Base-by-base conservation (phyloP, 1,140 invertebrate genomes). In the Lethrus apterus region DNA sequence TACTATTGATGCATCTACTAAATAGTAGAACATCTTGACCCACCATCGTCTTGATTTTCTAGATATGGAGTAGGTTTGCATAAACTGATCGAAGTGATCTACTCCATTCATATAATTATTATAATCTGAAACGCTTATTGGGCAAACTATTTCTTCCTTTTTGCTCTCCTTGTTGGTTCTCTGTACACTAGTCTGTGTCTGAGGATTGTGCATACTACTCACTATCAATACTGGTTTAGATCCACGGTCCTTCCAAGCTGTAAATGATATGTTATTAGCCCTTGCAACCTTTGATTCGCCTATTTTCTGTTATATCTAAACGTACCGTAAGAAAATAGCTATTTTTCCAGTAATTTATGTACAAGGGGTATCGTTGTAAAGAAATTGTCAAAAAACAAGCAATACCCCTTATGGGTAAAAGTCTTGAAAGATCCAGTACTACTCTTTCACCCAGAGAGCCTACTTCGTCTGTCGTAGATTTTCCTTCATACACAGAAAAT, bases 21-120 rank as follows among this genome's bases (percentile, higher is more conserved):
- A 44, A 54, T 59, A 55, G 53, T 59, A 66, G 55, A 66, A 64
- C 40, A 66, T 58, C 34, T 56, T 58, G 44, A 65, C 57, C 60
- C 61, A 66, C 63, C 64, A 65, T 54, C 65, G 63, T 42, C 56
- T 53, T 50, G 55, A 62, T 54, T 65, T 65, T 34, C 60, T 54
- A 50, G 59, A 53, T 46, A 62, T 57, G 54, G 57, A 55, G 50
- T 64, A 65, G 26, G 50, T 48, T 15, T 56, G 48, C 56, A 55
- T 57, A 46, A 60, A 56, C 50, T 63, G 56, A 57, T 65, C 55
- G 48, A 61, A 61, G 50, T 54, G 58, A 54, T 64, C 62, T 35
- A 65, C 58, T 40, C 59, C 60, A 34, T 59, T 60, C 60, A 64
- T 65, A 46, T 61, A 55, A 10, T 46, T 51, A 47, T 65, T 66